phyloP scores from a whole-genome alignment of 2,888 invertebrate genomes.

The Diogma glabrata region DNA sequence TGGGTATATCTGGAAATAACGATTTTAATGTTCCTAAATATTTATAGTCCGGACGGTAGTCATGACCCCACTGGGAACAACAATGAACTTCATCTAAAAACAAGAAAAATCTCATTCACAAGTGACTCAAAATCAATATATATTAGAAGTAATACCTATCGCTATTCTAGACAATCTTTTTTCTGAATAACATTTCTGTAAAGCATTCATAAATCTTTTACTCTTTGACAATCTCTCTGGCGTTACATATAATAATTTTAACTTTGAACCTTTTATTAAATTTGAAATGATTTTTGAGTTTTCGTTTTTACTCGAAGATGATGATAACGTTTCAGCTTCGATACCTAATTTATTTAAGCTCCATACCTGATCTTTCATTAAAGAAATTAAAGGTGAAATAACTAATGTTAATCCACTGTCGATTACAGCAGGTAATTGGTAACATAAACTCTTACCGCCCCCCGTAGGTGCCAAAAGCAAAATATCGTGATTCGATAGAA shows the following conservation, averaged over 20 bases:
- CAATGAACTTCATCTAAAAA: conserved; percentile 87
- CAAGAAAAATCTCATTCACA: too few species aligned
- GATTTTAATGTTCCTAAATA: conserved; percentile 68
- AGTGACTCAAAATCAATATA: too few species aligned
- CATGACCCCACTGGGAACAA: conserved; percentile 91
- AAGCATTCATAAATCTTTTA: conserved; percentile 71
- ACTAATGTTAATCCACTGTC: conserved; percentile 62
- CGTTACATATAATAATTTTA: conserved; percentile 78
- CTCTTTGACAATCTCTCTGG: conserved; percentile 83
- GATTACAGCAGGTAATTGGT: conserved; percentile 70
- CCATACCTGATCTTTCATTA: conserved; percentile 53
- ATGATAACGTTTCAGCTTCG: conserved; percentile 56
- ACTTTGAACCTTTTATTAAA: conserved; percentile 12
- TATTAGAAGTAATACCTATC: too few species aligned
- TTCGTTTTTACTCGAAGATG: conserved; percentile 47
- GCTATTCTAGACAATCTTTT: conserved; percentile 66
- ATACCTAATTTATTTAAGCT: conserved; percentile 47
- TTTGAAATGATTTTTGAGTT: conserved; percentile 6
- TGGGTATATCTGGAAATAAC: conserved; percentile 70
- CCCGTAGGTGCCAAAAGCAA: conserved; percentile 84
- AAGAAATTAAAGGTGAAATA: conserved; percentile 71
- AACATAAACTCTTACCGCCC: conserved; percentile 84
- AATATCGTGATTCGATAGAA: conserved; percentile 63
- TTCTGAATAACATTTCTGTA: conserved; percentile 67
- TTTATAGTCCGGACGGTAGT: conserved; percentile 84